These are phyloP conservation scores for Acleris laterana DNA, from an alignment of 2,888 invertebrate genomes.

Conservation along the genomic window DNA sequence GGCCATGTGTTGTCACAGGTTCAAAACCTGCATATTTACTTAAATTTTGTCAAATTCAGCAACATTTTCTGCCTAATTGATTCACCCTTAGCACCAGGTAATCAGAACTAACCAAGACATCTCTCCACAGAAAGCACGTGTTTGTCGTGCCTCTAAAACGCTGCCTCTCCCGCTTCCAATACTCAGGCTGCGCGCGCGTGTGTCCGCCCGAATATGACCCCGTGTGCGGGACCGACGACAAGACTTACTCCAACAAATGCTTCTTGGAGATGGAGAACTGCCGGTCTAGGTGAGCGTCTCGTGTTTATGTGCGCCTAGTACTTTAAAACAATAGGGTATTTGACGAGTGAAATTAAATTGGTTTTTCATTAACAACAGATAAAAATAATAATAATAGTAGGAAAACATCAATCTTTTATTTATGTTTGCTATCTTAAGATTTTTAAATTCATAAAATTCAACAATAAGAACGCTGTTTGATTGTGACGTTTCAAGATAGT, in stretches of 20 bases:
- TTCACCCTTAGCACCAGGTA: slow-evolving; percentile 37
- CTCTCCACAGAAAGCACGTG: slow-evolving; percentile 89
- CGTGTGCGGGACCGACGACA: slow-evolving; percentile 95
- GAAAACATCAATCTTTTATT: no score
- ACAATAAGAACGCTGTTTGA: no score
- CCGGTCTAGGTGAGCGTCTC: slow-evolving; percentile 85
- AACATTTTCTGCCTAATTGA: background rate
- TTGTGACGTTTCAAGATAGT: no score
- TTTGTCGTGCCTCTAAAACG: slow-evolving; percentile 95
- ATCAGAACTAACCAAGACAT: slow-evolving; percentile 40
- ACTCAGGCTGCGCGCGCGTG: slow-evolving; percentile 93
- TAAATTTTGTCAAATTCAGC: no score
- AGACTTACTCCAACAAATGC: slow-evolving; percentile 97
- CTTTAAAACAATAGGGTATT: slow-evolving; percentile 3
- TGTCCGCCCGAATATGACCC: slow-evolving; percentile 95
- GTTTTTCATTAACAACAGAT: no score
- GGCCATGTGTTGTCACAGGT: no score
- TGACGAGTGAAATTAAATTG: no score
- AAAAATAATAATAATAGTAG: no score
- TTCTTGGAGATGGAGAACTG: slow-evolving; percentile 96
- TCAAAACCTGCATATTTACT: no score
- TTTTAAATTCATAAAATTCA: no score
- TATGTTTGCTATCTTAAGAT: no score
- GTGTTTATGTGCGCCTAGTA: slow-evolving; percentile 1
- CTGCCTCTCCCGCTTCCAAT: slow-evolving; percentile 93